Conservation (phyloP, 2,797 vertebrate species). For the Liasis olivaceus region DNA sequence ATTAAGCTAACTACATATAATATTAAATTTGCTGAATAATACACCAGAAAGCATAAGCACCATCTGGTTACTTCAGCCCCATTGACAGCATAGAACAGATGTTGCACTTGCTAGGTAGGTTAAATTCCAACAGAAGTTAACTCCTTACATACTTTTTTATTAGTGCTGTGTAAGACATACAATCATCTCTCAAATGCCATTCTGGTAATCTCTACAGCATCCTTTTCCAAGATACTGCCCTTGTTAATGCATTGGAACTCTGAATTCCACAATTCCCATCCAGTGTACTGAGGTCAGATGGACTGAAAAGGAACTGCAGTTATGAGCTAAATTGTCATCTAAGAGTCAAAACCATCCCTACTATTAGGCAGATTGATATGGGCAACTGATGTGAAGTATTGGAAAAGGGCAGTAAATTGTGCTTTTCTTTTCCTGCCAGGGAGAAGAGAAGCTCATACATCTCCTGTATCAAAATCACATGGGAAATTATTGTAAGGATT, state of each 20-base stretch:
- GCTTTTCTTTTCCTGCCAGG: neutral
- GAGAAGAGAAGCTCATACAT: neutral
- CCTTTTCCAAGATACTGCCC: neutral
- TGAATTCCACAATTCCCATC: neutral
- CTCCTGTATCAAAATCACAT: neutral
- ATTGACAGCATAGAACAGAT: neutral
- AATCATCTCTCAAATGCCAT: neutral
- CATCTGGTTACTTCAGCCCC: slow-evolving; percentile 8
- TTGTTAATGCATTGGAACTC: neutral
- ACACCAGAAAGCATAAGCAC: neutral
- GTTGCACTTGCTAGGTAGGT: neutral
- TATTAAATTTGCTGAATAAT: slow-evolving; percentile 15
- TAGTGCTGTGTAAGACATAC: neutral
- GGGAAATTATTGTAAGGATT: neutral
- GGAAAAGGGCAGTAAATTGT: neutral
- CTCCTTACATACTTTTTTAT: neutral
- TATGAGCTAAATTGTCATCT: neutral
- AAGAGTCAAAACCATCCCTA: neutral
- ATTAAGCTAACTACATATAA: slow-evolving; percentile 9
- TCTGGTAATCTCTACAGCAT: neutral
- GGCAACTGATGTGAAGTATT: neutral
- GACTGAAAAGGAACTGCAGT: neutral
- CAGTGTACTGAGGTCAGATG: neutral
- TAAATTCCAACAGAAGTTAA: neutral
- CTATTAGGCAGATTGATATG: neutral